Percentiles rank a stretch among this genome's conserved stretches.
These are phyloP conservation scores for Desmodus rotundus DNA, from an alignment of 2,113 vertebrate species.

Conservation along the genomic window DNA sequence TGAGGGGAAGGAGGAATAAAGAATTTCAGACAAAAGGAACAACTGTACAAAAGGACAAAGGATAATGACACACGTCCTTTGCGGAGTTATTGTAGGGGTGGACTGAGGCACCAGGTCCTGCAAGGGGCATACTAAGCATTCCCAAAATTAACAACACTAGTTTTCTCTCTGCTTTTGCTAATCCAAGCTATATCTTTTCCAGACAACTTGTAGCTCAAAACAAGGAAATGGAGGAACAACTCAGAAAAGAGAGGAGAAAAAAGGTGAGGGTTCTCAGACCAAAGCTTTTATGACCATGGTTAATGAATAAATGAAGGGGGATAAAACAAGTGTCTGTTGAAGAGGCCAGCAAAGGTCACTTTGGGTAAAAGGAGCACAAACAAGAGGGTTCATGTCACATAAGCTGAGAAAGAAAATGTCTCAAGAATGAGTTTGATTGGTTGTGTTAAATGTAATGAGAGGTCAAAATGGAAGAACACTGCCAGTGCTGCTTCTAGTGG, in stretches of 20 bases:
- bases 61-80: too few species aligned
- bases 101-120: not conserved
- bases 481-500: not conserved
- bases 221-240: not conserved
- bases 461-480: not conserved
- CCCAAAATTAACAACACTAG: too few species aligned
- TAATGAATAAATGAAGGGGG: not conserved
- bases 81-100: not conserved
- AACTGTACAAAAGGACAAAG: not conserved
- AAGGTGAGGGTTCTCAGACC: not conserved
- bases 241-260: not conserved
- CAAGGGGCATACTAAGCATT: not conserved
- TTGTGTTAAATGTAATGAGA: not conserved
- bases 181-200: not conserved
- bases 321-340: not conserved
- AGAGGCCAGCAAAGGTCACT: not conserved
- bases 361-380: not conserved
- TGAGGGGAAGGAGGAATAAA: not conserved
- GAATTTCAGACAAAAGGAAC: not conserved
- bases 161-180: not conserved
- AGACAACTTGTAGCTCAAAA: not conserved
- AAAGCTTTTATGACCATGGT: not conserved
- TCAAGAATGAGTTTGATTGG: not conserved
- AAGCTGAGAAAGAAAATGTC: not conserved
- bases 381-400: not conserved